Evolutionary conservation across 2,888 invertebrate species (phyloP).

Genomic region (Apocheima hispidaria): DNA sequence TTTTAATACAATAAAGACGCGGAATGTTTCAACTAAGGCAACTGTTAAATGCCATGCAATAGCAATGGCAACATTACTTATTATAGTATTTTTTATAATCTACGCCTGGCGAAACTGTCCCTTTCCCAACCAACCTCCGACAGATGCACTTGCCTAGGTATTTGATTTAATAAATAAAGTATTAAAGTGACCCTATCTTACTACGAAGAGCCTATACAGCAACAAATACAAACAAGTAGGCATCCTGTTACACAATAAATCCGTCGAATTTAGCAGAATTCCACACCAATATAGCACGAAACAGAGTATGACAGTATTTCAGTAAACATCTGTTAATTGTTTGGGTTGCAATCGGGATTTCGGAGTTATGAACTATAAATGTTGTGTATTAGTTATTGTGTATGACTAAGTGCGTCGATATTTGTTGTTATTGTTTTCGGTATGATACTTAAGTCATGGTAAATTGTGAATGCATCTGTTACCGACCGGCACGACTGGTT

Average conservation of each 20-base stretch:
- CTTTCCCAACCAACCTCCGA: too few species aligned
- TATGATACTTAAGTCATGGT: neutral
- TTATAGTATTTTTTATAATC: too few species aligned
- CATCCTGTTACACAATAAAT: conserved; percentile 51
- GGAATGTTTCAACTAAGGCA: conserved; percentile 55
- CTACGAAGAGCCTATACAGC: too few species aligned
- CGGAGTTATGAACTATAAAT: neutral
- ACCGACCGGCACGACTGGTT: neutral
- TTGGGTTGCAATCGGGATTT: conserved; percentile 21
- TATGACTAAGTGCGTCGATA: neutral
- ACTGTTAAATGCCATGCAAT: too few species aligned
- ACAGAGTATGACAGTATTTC: conserved; percentile 46
- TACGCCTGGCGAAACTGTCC: too few species aligned
- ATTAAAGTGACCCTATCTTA: too few species aligned
- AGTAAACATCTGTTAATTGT: conserved; percentile 41
- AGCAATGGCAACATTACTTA: too few species aligned
- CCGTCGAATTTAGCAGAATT: conserved; percentile 27
- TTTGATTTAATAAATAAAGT: too few species aligned
- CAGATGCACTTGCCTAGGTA: too few species aligned
- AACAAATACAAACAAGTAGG: too few species aligned
- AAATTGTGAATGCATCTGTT: conserved; percentile 3
- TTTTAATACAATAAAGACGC: conserved; percentile 49
- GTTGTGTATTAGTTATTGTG: conserved; percentile 5
- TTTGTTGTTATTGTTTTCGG: conserved; percentile 1
- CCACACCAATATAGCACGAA: conserved; percentile 40